Evolutionary conservation across 2,113 vertebrate species (phyloP).

Genomic region (Plotosus lineatus): DNA sequence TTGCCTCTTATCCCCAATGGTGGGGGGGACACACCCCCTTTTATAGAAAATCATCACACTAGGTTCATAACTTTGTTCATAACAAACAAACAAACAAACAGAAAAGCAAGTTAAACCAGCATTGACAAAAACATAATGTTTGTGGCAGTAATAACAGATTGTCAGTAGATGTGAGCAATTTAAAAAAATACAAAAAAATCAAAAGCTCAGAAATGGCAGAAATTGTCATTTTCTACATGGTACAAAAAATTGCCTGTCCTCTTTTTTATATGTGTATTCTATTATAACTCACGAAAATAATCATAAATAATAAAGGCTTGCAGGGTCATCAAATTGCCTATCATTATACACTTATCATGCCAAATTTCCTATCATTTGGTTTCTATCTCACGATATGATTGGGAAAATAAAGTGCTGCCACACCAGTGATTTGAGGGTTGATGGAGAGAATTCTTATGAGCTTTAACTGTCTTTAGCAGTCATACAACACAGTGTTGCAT

Average conservation of each 20-base stretch:
- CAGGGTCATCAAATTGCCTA: constrained; percentile 1
- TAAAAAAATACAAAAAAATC: neutral
- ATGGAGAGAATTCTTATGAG: neutral
- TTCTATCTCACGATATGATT: neutral
- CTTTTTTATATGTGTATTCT: neutral
- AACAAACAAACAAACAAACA: no score
- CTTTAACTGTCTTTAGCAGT: neutral
- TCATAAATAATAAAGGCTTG: constrained; percentile 1
- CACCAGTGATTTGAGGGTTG: neutral
- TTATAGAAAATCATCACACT: no score
- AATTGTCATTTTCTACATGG: neutral
- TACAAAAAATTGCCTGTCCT: constrained; percentile 9
- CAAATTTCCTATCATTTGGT: constrained; percentile 6
- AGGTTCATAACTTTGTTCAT: no score
- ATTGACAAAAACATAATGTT: no score
- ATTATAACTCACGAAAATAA: neutral
- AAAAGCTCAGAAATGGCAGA: neutral
- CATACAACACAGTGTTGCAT: neutral
- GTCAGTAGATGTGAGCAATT: neutral
- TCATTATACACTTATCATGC: neutral
- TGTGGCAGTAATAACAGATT: no score
- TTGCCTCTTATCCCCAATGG: no score
- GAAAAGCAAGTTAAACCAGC: no score
- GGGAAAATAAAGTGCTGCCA: neutral
- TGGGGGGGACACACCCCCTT: no score